Conservation (phyloP, 64 coral and sea anemone species). For the Exaiptasia diaphana region DNA sequence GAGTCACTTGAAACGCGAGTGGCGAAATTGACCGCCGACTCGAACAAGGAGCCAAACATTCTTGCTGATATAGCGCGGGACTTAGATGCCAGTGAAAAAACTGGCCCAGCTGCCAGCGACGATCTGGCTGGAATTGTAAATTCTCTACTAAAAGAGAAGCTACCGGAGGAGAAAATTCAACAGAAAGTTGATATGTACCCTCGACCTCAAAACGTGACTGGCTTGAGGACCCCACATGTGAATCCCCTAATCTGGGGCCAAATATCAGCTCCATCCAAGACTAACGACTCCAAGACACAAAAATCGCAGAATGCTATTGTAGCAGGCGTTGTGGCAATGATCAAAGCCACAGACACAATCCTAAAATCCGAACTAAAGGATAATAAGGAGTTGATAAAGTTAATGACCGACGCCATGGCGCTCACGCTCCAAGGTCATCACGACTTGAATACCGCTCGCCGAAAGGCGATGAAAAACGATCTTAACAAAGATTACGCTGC, state of each 20-base stretch:
- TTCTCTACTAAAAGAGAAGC: slow-evolving; percentile 1
- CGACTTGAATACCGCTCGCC: slow-evolving; percentile 18
- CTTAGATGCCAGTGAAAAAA: slow-evolving; percentile 15
- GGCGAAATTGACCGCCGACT: not conserved
- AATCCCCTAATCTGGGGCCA: slow-evolving; percentile 39
- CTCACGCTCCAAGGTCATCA: slow-evolving; percentile 29
- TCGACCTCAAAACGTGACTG: slow-evolving; percentile 9
- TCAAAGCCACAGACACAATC: slow-evolving; percentile 18
- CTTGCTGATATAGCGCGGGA: slow-evolving; percentile 23
- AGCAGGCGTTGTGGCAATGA: slow-evolving; percentile 20
- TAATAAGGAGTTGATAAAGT: slow-evolving; percentile 32
- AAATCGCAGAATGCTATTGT: slow-evolving; percentile 25
- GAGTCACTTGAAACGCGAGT: slow-evolving; percentile 9
- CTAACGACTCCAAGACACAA: slow-evolving; percentile 27
- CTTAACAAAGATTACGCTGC: slow-evolving; percentile 47
- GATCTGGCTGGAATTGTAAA: not conserved
- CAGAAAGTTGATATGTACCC: not conserved
- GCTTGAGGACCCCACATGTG: slow-evolving; percentile 5
- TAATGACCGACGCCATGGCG: slow-evolving; percentile 19
- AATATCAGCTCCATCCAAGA: not conserved
- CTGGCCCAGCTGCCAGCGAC: not conserved
- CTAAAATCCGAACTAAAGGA: slow-evolving; percentile 22
- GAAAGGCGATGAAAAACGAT: slow-evolving; percentile 31
- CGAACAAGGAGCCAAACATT: not conserved
- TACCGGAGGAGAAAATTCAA: not conserved